A percentile compares a stretch with the other conserved stretches of the same genome.
phyloP scores from a whole-genome alignment of 2,113 vertebrate genomes.

The Onychorhynchus coronatus region DNA sequence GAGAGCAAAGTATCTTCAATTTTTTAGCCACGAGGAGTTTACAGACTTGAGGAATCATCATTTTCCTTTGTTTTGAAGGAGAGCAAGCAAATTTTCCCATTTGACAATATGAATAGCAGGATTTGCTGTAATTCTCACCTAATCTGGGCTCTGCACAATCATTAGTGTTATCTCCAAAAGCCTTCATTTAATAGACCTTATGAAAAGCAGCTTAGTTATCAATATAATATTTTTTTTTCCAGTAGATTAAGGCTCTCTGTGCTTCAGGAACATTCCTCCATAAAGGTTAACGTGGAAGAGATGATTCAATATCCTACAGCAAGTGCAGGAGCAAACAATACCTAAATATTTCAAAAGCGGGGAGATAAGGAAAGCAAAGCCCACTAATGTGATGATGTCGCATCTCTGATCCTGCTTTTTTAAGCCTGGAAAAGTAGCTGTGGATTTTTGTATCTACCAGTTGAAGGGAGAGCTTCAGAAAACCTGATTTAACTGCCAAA shows the following conservation, averaged over 20 bases:
- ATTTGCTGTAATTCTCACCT: neutral
- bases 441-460: neutral
- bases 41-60: no score
- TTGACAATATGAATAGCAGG: no score
- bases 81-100: no score
- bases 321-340: neutral
- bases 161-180: neutral
- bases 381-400: neutral
- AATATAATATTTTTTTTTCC: neutral
- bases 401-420: neutral
- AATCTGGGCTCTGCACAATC: neutral
- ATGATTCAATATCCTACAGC: neutral
- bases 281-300: neutral
- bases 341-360: neutral
- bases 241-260: neutral
- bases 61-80: no score
- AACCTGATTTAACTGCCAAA: neutral
- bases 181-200: neutral
- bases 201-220: neutral
- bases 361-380: neutral
- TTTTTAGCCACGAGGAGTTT: no score
- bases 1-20: no score
- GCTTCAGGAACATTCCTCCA: neutral
- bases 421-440: neutral
- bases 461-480: neutral